Base-by-base conservation (phyloP, 2,888 invertebrate genomes). In the Escarpia spicata region DNA sequence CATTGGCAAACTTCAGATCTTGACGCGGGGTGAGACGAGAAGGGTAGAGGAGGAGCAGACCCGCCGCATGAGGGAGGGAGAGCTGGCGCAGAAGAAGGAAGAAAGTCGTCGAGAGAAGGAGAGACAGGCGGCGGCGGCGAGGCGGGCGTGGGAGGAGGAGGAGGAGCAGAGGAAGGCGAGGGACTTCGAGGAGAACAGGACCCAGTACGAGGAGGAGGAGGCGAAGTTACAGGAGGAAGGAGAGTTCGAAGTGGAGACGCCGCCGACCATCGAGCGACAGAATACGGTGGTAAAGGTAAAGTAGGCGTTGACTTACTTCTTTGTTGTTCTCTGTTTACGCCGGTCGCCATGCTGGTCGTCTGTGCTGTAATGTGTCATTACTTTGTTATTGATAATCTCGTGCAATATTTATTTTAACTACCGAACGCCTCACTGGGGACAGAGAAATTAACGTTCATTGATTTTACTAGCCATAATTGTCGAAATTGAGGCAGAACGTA, bases 151-250 rank as follows among this genome's bases (percentile, higher is more conserved):
- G 92, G 75, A 90, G 52, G 91, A 93, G 31, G 91, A 92, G 26
- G 93, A 93, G 45, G 52, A n/a, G 43, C 44, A 92, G 91, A 92
- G 60, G 44, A 19, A 31, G 15, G 52, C 58, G 37, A 58, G 92
- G 19, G 91, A 90, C 43, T 45, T 60, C 43, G 90, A 75, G 45
- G 52, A 75, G 43, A 89, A 93, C 15, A 31, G 44, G 9, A 19
- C 89, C 10, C 75, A 89, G 75, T 43, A 60, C 10, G 92, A 92
- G 58, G 92, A 90, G 12, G 45, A 44, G 60, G 92, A 92, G 43
- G 37, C 45, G 44, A 92, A 91, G 37, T 43, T n/a, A 45, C 90
- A 92, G 58, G 92, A 93, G 75, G 91, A 92, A 45, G 93, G 92
- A 37, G 92, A 91, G 9, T 43, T 91, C 37, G 91, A 91, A 91